These are phyloP conservation scores for Propithecus deckenii DNA, from an alignment of 2,797 vertebrate genomes.

Conservation along the genomic window DNA sequence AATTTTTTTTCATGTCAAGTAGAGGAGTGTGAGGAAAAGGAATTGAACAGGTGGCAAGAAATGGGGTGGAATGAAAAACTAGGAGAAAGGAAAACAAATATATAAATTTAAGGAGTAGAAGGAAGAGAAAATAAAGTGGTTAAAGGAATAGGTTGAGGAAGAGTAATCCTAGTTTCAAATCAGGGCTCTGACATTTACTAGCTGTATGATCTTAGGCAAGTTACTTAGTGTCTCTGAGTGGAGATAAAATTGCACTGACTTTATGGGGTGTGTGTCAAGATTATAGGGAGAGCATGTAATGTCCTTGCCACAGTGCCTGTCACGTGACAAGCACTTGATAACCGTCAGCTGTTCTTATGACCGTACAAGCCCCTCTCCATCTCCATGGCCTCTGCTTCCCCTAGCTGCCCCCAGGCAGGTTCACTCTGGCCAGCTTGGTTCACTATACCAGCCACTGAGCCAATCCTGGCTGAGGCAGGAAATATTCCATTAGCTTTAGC, in stretches of 20 bases:
- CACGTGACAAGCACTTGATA: neutral
- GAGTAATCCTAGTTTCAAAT: conserved; percentile 59
- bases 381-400: neutral
- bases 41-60: conserved; percentile 27
- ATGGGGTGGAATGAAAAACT: neutral
- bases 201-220: conserved; percentile 37
- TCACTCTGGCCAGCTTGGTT: neutral
- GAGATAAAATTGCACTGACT: conserved; percentile 49
- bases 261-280: conserved; percentile 45
- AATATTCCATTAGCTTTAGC: conserved; percentile 6
- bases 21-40: conserved; percentile 9
- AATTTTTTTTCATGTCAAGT: neutral
- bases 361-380: neutral
- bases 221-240: conserved; percentile 47
- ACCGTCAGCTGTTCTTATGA: conserved; percentile 26
- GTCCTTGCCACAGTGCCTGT: conserved; percentile 1
- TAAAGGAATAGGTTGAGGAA: conserved; percentile 23
- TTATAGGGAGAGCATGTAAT: conserved; percentile 32
- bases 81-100: conserved; percentile 45
- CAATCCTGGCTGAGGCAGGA: neutral
- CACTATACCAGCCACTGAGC: neutral
- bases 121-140: conserved; percentile 47
- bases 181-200: conserved; percentile 55
- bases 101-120: conserved; percentile 26
- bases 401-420: neutral